Percentiles rank a stretch among this genome's conserved stretches.
phyloP scores from a whole-genome alignment of 1,140 invertebrate species.

The Sarcophaga bullata region DNA sequence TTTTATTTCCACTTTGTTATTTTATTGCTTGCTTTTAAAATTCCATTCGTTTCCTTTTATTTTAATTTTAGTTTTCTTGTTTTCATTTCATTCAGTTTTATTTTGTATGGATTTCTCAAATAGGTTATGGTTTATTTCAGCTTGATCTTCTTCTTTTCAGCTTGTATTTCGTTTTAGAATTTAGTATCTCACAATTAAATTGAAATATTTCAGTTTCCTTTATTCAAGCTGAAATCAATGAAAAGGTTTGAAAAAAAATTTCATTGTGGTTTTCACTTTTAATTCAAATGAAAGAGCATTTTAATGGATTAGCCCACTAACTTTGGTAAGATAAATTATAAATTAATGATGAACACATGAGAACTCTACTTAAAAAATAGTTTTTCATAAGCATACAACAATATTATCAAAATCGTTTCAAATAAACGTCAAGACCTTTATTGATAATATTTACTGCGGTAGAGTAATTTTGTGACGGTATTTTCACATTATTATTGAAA shows the following conservation, averaged over 20 bases:
- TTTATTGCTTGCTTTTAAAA: slow-evolving; percentile 29
- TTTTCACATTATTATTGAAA: too few species aligned
- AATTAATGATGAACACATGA: too few species aligned
- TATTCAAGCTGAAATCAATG: not conserved
- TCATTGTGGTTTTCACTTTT: too few species aligned
- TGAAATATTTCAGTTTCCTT: not conserved
- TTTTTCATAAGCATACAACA: too few species aligned
- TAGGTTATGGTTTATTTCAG: not conserved
- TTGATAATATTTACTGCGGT: too few species aligned
- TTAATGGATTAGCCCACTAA: too few species aligned
- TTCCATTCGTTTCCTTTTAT: slow-evolving; percentile 27
- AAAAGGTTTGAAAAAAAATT: not conserved
- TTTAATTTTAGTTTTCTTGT: not conserved
- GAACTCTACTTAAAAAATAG: too few species aligned
- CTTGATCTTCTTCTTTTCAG: not conserved
- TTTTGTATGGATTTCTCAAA: not conserved
- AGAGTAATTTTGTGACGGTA: too few species aligned
- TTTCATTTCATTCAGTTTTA: slow-evolving; percentile 20
- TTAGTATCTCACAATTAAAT: not conserved
- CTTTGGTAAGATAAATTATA: too few species aligned
- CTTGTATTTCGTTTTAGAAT: not conserved
- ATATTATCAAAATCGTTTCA: too few species aligned
- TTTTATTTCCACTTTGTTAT: slow-evolving; percentile 8
- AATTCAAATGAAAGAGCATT: too few species aligned
- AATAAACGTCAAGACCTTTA: too few species aligned